Evolutionary conservation across 2,113 vertebrate genomes (phyloP).

Genomic region (Micronycteris hirsuta): DNA sequence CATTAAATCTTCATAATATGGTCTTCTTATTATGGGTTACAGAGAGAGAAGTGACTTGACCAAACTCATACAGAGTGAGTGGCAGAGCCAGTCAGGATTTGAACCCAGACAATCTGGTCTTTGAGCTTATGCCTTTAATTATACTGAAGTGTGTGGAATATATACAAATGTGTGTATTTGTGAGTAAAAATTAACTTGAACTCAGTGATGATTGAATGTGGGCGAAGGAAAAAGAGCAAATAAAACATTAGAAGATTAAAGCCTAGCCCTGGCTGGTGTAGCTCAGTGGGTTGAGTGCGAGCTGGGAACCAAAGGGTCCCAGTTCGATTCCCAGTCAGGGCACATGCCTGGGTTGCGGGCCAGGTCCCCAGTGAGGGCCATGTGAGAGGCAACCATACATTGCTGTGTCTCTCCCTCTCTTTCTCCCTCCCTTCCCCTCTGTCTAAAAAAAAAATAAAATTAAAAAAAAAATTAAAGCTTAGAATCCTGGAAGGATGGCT

Average conservation of each 20-base stretch:
- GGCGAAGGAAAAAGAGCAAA: neutral
- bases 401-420: too few relatives aligned
- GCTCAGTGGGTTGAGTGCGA: too few relatives aligned
- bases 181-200: constrained; percentile 23
- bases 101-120: neutral
- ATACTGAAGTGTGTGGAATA: neutral
- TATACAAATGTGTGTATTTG: neutral
- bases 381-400: too few relatives aligned
- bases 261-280: too few relatives aligned
- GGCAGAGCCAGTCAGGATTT: neutral
- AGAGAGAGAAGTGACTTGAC: neutral
- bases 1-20: neutral
- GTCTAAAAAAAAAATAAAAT: too few relatives aligned
- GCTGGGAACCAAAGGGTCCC: too few relatives aligned
- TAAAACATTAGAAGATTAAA: neutral
- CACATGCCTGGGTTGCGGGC: too few relatives aligned
- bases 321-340: too few relatives aligned
- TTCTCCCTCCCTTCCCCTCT: too few relatives aligned
- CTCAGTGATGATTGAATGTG: neutral
- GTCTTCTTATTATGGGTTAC: neutral
- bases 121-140: neutral
- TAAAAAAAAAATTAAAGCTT: too few relatives aligned
- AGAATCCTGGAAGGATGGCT: neutral
- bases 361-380: too few relatives aligned
- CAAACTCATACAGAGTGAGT: neutral